Evolutionary conservation across 2,797 vertebrate genomes (phyloP), one percentile per base, ranked within the genome.

Genomic region (Anas georgica): DNA sequence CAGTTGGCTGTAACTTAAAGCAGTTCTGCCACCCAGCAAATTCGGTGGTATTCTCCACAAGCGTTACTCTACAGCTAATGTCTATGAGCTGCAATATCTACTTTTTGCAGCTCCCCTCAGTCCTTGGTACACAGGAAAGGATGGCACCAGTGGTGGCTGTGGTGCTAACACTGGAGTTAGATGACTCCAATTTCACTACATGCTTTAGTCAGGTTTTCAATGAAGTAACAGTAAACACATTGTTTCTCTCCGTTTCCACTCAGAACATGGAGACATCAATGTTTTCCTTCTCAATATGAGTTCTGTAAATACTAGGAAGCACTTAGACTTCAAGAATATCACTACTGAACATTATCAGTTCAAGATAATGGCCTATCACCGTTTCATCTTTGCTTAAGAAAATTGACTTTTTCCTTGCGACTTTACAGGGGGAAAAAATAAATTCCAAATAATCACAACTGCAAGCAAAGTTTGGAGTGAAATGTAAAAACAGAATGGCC

Each of bases 71-170:
- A 41, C 7, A 82, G 25, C 54, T 45, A 16, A 39, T 16, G 56
- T 6, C 12, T 45, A 15, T 0, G 0, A n/a, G 54, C 25, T 16
- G 9, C 3, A 50, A 4, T 3, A 55, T 52, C 60, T 26, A 48
- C 69, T 76, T 86, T 86, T 63, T 33, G 83, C 25, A 56, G 43
- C 29, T 84, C 35, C 81, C 35, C 48, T 77, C 28, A 28, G 56
- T 7, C 59, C 52, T 50, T 37, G 41, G 39, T 12, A 45, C 59
- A 39, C 8, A 74, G 31, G 35, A 31, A 59, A 69, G 50, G 48
- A 28, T 37, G 59, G 60, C 23, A 81, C 11, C 3, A 90, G 43
- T 80, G 4, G 10, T 33, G 28, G 48, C 31, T 67, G 50, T 6
- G 26, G 8, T 35, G 48, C 46, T 66, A 83, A 83, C 12, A 70